Evolutionary conservation across 1,140 invertebrate species (phyloP).

Genomic region (Platorchestia sp.): DNA sequence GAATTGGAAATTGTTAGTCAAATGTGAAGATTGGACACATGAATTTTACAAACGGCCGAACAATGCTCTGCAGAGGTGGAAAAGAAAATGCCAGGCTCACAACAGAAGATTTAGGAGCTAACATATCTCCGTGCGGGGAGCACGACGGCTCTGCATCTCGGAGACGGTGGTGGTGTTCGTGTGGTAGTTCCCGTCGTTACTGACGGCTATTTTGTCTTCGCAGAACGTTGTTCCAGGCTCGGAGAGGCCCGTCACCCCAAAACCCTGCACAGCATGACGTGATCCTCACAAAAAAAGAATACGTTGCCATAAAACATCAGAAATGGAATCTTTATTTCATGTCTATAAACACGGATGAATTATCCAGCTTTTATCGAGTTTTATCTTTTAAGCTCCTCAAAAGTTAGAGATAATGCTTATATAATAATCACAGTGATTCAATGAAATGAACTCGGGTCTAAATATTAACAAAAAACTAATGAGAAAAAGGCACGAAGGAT

Average conservation of each 20-base stretch:
- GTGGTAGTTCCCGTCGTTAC: background rate
- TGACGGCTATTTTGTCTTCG: background rate
- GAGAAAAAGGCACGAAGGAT: background rate
- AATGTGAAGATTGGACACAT: background rate
- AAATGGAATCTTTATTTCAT: no score
- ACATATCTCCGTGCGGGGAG: background rate
- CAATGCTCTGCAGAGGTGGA: background rate
- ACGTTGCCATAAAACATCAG: background rate
- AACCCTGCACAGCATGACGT: background rate
- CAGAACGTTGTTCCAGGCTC: no score
- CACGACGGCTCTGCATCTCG: background rate
- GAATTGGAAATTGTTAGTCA: background rate
- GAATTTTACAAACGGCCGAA: background rate
- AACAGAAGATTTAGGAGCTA: background rate
- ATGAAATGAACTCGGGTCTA: no score
- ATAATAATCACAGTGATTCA: no score
- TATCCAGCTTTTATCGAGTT: no score
- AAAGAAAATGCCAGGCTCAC: background rate
- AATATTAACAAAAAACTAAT: no score
- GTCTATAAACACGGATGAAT: no score
- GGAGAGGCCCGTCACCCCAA: background rate
- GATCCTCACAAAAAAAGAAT: background rate
- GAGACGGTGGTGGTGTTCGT: conserved; percentile 21
- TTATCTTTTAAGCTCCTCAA: no score
- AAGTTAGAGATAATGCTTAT: no score